Conservation (phyloP, 2,888 invertebrate genomes). For the Dorcus hopei region DNA sequence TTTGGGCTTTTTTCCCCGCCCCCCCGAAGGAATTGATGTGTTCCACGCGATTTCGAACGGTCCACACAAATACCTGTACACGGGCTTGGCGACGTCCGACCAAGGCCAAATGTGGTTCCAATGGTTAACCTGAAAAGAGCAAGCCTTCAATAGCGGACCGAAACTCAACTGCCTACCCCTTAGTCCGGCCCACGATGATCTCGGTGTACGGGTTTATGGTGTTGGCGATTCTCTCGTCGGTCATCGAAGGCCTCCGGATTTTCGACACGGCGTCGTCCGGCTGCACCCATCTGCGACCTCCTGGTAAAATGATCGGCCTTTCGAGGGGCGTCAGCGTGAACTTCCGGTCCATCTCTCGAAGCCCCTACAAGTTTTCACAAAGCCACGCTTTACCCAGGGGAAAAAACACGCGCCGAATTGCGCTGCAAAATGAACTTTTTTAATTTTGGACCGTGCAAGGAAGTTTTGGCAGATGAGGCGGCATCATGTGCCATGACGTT, state of each 20-base stretch:
- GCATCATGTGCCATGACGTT: too few species aligned
- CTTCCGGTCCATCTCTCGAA: neutral
- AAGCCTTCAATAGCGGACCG: constrained; percentile 21
- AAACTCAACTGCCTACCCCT: constrained; percentile 64
- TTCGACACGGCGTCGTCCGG: constrained; percentile 68
- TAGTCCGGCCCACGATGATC: constrained; percentile 76
- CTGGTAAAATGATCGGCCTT: constrained; percentile 71
- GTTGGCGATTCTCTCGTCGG: constrained; percentile 84
- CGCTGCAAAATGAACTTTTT: too few species aligned
- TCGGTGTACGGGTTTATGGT: constrained; percentile 82
- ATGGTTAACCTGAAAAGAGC: constrained; percentile 60
- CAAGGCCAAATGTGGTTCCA: constrained; percentile 64
- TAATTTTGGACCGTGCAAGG: too few species aligned
- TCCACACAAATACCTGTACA: constrained; percentile 55
- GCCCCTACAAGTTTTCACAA: neutral
- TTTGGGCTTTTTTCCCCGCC: too few species aligned
- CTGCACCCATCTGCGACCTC: constrained; percentile 74
- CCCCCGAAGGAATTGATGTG: too few species aligned
- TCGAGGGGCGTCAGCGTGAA: constrained; percentile 57
- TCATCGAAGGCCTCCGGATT: constrained; percentile 55
- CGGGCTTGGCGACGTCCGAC: constrained; percentile 54
- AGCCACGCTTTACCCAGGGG: too few species aligned
- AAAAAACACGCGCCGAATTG: too few species aligned
- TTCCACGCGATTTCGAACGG: too few species aligned
- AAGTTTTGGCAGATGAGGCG: too few species aligned